Evolutionary conservation across 2,797 vertebrate genomes (phyloP), one percentile per base, ranked within the genome.

Genomic region (Chelon auratus): DNA sequence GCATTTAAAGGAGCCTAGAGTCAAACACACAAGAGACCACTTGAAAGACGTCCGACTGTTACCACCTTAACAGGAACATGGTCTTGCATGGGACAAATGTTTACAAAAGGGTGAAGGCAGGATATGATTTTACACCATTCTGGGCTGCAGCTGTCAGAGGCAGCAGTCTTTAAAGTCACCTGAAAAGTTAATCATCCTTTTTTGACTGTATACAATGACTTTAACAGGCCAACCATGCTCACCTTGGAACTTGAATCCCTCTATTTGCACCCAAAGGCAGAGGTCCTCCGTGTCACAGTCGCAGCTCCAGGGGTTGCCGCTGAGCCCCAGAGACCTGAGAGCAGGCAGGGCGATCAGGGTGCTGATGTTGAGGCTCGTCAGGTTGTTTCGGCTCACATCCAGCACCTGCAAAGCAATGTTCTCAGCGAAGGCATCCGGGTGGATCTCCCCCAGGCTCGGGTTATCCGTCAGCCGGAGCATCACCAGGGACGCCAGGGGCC

Each of bases 391-490:
- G 69, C 96, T 95, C 86, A 99, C 93, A 42, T 99, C 97, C 86
- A 99, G 87, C 60, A 96, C 93, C 89, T 97, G 95, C 87, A 99
- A 89, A 45, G 96, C 96, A 71, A 89, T 87, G 92, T 97, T 98
- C 87, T 97, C 97, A 75, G 94, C 82, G 42, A 99, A 98, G 77
- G 96, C 94, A 45, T 95, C 93, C 69, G 95, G 93, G 78, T 96
- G 92, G 0, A 99, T 95, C 51, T 95, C 90, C 17, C 87, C 81
- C 40, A 99, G 93, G 43, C 88, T 84, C 51, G 95, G 96, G 88
- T 99, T 99, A 80, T 98, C 93, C 0, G 96, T 96, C 81, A 99
- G 90, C 79, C 96, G 96, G 61, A 99, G 94, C 89, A 97, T 95
- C 71, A 98, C 95, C 78, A 99, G 92, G 70, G 94, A 96, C 69